These are phyloP conservation scores for Sitophilus oryzae DNA, from an alignment of 1,140 invertebrate species.

Conservation along the genomic window DNA sequence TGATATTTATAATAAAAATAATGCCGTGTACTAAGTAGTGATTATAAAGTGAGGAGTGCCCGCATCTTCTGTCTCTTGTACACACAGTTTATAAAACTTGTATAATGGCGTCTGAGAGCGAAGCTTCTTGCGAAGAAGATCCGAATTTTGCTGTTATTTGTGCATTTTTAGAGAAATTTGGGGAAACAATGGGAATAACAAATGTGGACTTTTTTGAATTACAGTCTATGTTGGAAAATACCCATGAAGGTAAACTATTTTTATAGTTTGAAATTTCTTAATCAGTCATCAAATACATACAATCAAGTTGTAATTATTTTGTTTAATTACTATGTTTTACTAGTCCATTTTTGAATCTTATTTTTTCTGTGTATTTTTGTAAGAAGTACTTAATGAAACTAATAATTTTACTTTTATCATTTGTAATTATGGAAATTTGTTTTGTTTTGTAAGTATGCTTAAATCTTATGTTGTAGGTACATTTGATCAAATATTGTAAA, in stretches of 20 bases:
- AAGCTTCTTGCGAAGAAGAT: slow-evolving; percentile 83
- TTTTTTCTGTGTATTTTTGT: too few relatives aligned
- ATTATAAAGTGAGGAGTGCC: background rate
- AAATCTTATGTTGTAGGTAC: too few relatives aligned
- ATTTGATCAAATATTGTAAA: too few relatives aligned
- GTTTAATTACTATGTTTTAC: too few relatives aligned
- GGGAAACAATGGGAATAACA: slow-evolving; percentile 68
- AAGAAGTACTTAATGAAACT: too few relatives aligned
- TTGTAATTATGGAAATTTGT: too few relatives aligned
- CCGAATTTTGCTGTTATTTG: slow-evolving; percentile 94
- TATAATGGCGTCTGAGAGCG: slow-evolving; percentile 74
- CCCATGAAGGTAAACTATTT: slow-evolving; percentile 66
- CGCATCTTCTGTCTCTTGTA: background rate
- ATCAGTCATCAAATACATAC: too few relatives aligned
- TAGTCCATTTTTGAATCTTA: too few relatives aligned
- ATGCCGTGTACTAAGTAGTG: background rate
- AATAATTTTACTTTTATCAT: too few relatives aligned
- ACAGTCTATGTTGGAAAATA: slow-evolving; percentile 82
- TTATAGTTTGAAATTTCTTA: slow-evolving; percentile 4
- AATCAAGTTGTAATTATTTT: too few relatives aligned
- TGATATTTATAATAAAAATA: background rate
- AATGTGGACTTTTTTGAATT: slow-evolving; percentile 73
- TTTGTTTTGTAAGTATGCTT: too few relatives aligned
- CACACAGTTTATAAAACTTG: background rate
- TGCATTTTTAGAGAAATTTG: slow-evolving; percentile 86